Base-by-base conservation (phyloP, 2,888 invertebrate species). In the Charanyca ferruginea region DNA sequence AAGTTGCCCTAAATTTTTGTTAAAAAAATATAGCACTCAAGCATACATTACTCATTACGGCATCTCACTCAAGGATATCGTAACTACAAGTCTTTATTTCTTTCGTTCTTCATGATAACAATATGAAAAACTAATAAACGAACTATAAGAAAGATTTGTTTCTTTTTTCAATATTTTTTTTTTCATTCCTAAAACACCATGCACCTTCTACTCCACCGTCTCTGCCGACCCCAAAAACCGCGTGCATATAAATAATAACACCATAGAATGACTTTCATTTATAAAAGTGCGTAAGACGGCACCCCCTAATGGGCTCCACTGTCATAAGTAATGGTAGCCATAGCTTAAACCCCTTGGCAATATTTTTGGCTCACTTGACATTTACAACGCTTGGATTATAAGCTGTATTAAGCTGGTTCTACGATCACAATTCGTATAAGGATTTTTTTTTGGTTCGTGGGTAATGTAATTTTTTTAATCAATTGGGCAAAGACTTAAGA, bases 281-380 rank as follows among this genome's bases (percentile, higher is more conserved):
- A 81, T 79, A 79, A 79, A 79, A 81, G 81, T 67, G 65, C 44
- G 57, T 58, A 75, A 59, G 66, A 68, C 38, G 77, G 66, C 55
- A 45, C 57, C 42, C 54, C 44, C 25, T 71, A 68, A 79, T 66
- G 71, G 80, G 25, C 18, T 16, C 2, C 22, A 23, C 55, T 79
- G 76, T 81, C 76, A 66, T 79, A 79, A 71, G 32, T 79, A 71
- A 79, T 75, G 64, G 54, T n/a, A 7, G 8, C 51, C 64, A 32
- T 65, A 16, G 53, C 72, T 13, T 58, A 51, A 53, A 45, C 47
- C 73, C 48, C 68, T 64, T 64, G 52, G 67, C 61, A 28, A 79
- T 81, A 79, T 79, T 69, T 79, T 66, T 64, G 52, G 35, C 57
- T 32, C 32, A 13, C 53, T 66, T 66, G 73, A 61, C 74, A 41